phyloP scores from a whole-genome alignment of 1,140 invertebrate genomes.

The Hesperophylax magnus region DNA sequence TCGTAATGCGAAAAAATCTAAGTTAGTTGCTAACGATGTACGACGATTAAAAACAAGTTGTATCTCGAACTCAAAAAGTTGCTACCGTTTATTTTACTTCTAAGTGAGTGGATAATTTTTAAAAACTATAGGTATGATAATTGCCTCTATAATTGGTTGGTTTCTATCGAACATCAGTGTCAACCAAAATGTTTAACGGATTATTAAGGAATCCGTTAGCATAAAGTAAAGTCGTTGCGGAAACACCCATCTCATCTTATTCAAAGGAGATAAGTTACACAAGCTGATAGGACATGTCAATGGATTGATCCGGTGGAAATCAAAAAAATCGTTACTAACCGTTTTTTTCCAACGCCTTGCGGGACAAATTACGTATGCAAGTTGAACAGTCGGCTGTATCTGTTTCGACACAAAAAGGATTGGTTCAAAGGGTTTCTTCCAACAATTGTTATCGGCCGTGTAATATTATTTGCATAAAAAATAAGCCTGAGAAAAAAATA shows the following conservation, averaged over 20 bases:
- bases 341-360: conserved; percentile 49
- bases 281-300: conserved; percentile 45
- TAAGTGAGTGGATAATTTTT: too few relatives aligned
- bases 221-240: conserved; percentile 25
- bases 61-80: too few relatives aligned
- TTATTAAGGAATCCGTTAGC: conserved; percentile 23
- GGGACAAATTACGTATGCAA: conserved; percentile 56
- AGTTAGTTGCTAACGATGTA: too few relatives aligned
- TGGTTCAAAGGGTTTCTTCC: conserved; percentile 53
- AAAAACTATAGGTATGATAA: too few relatives aligned
- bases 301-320: conserved; percentile 41
- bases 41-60: too few relatives aligned
- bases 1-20: too few relatives aligned
- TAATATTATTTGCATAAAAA: conserved; percentile 58
- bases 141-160: too few relatives aligned
- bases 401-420: conserved; percentile 51
- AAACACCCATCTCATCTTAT: conserved; percentile 24
- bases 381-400: conserved; percentile 44
- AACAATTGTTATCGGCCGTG: conserved; percentile 53
- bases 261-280: conserved; percentile 38
- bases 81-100: too few relatives aligned
- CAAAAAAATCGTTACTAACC: conserved; percentile 55
- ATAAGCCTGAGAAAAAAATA: conserved; percentile 57
- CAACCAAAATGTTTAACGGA: too few relatives aligned
- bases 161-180: too few relatives aligned